These are phyloP conservation scores for Drosophila pallidifrons DNA, from an alignment of 1,140 invertebrate species.

Conservation along the genomic window DNA sequence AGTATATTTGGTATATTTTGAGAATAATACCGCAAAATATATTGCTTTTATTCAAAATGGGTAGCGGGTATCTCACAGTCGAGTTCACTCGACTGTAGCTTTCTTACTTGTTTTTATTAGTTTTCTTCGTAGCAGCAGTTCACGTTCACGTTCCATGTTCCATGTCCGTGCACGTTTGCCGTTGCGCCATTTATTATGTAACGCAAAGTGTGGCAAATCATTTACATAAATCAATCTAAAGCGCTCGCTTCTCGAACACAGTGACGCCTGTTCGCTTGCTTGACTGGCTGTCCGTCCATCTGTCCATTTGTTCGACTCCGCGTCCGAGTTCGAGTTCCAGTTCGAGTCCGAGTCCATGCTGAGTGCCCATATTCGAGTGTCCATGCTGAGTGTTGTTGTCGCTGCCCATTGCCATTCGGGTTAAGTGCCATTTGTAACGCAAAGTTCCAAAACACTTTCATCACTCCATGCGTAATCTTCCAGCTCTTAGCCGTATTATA, in stretches of 20 bases:
- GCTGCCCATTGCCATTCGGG: slow-evolving; percentile 25
- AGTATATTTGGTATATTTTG: too few species aligned
- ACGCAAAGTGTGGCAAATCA: slow-evolving; percentile 79
- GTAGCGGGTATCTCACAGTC: too few species aligned
- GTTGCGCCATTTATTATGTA: slow-evolving; percentile 74
- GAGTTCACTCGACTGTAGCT: too few species aligned
- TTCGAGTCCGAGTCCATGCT: slow-evolving; percentile 14
- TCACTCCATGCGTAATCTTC: slow-evolving; percentile 19
- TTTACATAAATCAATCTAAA: slow-evolving; percentile 80
- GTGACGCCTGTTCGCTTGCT: neutral
- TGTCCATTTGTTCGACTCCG: neutral
- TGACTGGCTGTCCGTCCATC: too few species aligned
- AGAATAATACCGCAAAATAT: too few species aligned
- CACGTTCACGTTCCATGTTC: slow-evolving; percentile 29
- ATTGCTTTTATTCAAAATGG: too few species aligned
- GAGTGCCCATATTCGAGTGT: slow-evolving; percentile 29
- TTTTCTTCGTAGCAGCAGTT: slow-evolving; percentile 42
- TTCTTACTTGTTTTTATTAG: too few species aligned
- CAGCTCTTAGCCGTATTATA: slow-evolving; percentile 29
- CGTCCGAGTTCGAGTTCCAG: neutral
- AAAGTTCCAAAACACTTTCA: slow-evolving; percentile 33
- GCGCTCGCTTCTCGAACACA: slow-evolving; percentile 47
- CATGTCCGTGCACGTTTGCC: slow-evolving; percentile 17
- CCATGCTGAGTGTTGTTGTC: slow-evolving; percentile 36
- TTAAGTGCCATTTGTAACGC: slow-evolving; percentile 57